Conservation (phyloP, 2,888 invertebrate species). For the Agrilus cyanescens region DNA sequence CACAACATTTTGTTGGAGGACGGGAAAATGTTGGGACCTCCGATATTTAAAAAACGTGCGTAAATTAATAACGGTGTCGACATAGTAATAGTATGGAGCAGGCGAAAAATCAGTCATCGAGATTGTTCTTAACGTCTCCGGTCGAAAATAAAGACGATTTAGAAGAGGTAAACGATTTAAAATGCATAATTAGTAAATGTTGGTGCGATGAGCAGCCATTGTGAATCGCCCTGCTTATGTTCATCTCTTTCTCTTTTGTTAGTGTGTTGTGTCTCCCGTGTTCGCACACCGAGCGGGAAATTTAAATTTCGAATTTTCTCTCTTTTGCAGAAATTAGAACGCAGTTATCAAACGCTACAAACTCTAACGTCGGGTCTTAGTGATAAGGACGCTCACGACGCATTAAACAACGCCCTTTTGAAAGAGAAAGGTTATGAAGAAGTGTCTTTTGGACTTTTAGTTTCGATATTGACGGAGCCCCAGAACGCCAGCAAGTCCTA, state of each 20-base stretch:
- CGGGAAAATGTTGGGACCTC: slow-evolving; percentile 51
- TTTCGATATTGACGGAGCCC: slow-evolving; percentile 78
- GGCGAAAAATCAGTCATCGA: slow-evolving; percentile 50
- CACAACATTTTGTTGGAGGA: slow-evolving; percentile 36
- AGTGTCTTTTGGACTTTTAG: slow-evolving; percentile 80
- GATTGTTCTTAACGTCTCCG: slow-evolving; percentile 69
- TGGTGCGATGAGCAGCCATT: slow-evolving; percentile 44
- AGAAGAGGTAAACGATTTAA: slow-evolving; percentile 66
- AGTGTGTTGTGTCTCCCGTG: slow-evolving; percentile 21
- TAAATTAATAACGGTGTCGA: slow-evolving; percentile 43
- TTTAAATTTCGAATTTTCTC: slow-evolving; percentile 24
- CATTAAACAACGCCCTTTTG: slow-evolving; percentile 77
- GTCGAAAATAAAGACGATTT: slow-evolving; percentile 84
- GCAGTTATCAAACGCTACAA: slow-evolving; percentile 67
- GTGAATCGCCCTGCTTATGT: slow-evolving; percentile 36
- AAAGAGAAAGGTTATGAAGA: slow-evolving; percentile 88
- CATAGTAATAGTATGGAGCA: slow-evolving; percentile 45
- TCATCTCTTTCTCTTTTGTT: slow-evolving; percentile 30
- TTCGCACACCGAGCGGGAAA: slow-evolving; percentile 22
- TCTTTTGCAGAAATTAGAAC: slow-evolving; percentile 74
- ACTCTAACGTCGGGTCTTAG: slow-evolving; percentile 70
- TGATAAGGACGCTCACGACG: slow-evolving; percentile 90
- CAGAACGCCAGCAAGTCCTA: slow-evolving; percentile 75
- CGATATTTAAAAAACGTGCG: slow-evolving; percentile 44
- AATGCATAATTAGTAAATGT: slow-evolving; percentile 35